Percentiles rank a stretch among this genome's conserved stretches.
Conservation (phyloP, 2,888 invertebrate genomes). For the Tachina fera region DNA sequence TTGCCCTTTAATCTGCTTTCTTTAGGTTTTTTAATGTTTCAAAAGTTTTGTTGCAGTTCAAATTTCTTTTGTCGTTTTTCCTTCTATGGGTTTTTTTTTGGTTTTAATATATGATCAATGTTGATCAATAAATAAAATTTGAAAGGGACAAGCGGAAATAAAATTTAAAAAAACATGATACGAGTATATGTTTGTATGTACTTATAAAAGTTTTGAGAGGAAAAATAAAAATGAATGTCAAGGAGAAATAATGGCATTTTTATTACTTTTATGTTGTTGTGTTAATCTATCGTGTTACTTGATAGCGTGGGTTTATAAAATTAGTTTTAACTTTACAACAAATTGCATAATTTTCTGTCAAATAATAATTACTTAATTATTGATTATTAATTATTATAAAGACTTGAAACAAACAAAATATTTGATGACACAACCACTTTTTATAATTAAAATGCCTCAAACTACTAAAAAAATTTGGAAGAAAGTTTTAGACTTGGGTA, state of each 20-base stretch:
- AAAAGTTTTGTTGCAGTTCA: slow-evolving; percentile 4
- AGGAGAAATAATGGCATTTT: slow-evolving; percentile 71
- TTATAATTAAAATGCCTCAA: too few species aligned
- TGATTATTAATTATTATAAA: not conserved
- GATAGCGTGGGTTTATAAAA: not conserved
- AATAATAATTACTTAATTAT: slow-evolving; percentile 8
- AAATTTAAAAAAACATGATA: slow-evolving; percentile 11
- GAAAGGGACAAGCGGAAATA: slow-evolving; percentile 54
- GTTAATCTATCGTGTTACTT: not conserved
- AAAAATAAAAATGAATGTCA: slow-evolving; percentile 70
- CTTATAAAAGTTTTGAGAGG: not conserved
- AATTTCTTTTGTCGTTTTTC: slow-evolving; percentile 6
- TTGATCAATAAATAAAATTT: slow-evolving; percentile 63
- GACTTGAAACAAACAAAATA: not conserved
- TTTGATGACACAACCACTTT: too few species aligned
- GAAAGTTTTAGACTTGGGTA: too few species aligned
- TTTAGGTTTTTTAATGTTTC: not conserved
- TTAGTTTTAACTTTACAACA: not conserved
- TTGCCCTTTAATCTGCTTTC: slow-evolving; percentile 37
- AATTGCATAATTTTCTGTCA: not conserved
- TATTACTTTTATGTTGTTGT: slow-evolving; percentile 67
- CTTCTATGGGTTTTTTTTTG: not conserved
- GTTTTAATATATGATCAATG: slow-evolving; percentile 58
- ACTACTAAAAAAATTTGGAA: too few species aligned
- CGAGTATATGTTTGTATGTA: too few species aligned